Evolutionary conservation across 2,797 vertebrate genomes (phyloP).

Genomic region (Liparis tanakae): DNA sequence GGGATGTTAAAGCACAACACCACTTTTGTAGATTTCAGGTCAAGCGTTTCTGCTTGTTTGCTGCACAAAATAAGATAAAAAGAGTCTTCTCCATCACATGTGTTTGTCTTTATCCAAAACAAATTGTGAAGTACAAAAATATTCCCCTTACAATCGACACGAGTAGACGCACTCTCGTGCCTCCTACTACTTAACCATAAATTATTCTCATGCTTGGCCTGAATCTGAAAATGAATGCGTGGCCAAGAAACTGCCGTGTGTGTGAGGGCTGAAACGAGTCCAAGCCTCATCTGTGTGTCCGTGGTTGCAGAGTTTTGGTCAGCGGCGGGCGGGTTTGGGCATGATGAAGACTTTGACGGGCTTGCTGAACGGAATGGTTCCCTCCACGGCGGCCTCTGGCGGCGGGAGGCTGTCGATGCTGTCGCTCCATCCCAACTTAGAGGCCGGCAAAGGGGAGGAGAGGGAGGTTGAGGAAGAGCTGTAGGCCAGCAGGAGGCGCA

Average conservation of each 20-base stretch:
- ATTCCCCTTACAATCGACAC: not conserved
- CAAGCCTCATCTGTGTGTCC: not conserved
- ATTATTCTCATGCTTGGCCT: not conserved
- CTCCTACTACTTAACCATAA: not conserved
- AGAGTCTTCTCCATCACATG: not conserved
- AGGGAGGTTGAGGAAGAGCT: conserved; percentile 83
- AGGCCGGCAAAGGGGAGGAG: conserved; percentile 44
- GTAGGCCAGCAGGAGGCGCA: conserved; percentile 93
- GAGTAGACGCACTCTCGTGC: not conserved
- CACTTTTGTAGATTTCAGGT: not conserved
- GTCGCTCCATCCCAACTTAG: conserved; percentile 85
- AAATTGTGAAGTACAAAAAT: conserved; percentile 17
- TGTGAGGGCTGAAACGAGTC: not conserved
- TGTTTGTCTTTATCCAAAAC: conserved; percentile 28
- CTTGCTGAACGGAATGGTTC: conserved; percentile 95
- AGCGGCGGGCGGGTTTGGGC: conserved; percentile 95
- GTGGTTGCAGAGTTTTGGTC: conserved; percentile 14
- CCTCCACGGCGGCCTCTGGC: conserved; percentile 87
- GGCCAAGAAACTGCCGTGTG: not conserved
- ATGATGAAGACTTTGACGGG: conserved; percentile 95
- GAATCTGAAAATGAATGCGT: not conserved
- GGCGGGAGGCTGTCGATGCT: conserved; percentile 80
- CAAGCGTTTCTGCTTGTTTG: conserved; percentile 27
- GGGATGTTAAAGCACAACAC: not conserved
- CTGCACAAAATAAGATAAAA: conserved; percentile 32